Evolutionary conservation across 2,888 invertebrate genomes (phyloP).

Genomic region (Agonopterix heracliana): DNA sequence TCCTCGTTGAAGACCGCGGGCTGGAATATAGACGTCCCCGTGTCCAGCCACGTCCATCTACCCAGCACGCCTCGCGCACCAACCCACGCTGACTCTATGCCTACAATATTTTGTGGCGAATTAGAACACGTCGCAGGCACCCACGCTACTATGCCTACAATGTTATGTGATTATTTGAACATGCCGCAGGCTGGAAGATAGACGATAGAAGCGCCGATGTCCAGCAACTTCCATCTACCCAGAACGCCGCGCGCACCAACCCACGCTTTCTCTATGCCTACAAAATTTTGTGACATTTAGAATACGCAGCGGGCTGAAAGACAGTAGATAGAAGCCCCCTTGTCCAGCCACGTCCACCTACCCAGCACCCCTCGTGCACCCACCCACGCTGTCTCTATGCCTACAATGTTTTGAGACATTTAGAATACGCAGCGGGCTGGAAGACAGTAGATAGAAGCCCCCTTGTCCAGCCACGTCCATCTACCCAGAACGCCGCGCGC

Average conservation of each 20-base stretch:
- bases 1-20: conserved; percentile 27
- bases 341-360: no score
- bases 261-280: conserved; percentile 72
- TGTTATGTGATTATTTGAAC: background rate
- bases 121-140: no score
- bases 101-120: conserved; percentile 29
- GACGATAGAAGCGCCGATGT: conserved; percentile 47
- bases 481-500: no score
- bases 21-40: conserved; percentile 51
- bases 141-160: conserved; percentile 69
- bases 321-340: no score
- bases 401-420: no score
- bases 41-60: conserved; percentile 63
- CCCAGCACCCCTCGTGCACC: no score
- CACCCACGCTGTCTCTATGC: no score
- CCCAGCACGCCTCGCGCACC: conserved; percentile 60
- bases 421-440: no score
- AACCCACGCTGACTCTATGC: conserved; percentile 72
- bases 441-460: no score
- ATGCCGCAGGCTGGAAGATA: conserved; percentile 29
- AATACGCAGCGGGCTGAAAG: no score
- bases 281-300: background rate
- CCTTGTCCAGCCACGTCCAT: no score
- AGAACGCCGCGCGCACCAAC: conserved; percentile 58
- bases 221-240: conserved; percentile 64